phyloP scores from a whole-genome alignment of 2,113 vertebrate genomes.

The Orycteropus afer region DNA sequence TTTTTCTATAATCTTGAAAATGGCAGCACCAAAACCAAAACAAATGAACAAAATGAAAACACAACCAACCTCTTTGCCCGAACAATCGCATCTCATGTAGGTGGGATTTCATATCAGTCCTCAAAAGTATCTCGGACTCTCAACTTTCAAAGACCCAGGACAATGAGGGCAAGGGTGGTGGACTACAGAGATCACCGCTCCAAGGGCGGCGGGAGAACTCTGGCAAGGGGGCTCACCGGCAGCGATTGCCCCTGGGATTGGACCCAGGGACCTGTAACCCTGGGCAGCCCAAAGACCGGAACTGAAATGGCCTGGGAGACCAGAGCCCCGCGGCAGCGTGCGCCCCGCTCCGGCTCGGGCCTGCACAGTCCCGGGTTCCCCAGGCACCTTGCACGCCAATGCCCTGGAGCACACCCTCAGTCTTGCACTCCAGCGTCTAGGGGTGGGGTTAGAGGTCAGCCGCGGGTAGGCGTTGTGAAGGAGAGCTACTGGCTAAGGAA shows the following conservation, averaged over 20 bases:
- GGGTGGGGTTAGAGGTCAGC: background rate
- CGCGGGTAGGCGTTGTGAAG: background rate
- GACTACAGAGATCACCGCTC: background rate
- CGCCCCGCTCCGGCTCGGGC: background rate
- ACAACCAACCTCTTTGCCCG: background rate
- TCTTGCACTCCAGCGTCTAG: background rate
- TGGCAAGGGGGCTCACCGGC: background rate
- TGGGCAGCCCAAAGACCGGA: constrained; percentile 29
- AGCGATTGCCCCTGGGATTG: background rate
- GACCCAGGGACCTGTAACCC: background rate
- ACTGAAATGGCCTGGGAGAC: background rate
- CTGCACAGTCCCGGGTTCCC: background rate
- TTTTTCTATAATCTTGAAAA: constrained; percentile 17
- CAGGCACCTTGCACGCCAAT: background rate
- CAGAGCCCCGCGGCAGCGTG: background rate
- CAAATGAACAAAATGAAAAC: constrained; percentile 44
- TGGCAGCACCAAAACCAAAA: background rate
- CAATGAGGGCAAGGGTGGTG: background rate
- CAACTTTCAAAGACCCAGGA: constrained; percentile 68
- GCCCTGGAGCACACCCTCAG: background rate
- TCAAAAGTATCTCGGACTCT: constrained; percentile 53
- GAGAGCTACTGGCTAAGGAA: constrained; percentile 13
- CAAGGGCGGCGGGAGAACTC: background rate
- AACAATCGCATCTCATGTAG: background rate
- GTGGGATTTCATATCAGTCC: constrained; percentile 53